Evolutionary conservation across 2,888 invertebrate species (phyloP), one percentile per base, ranked within the genome.

Genomic region (Chrysolina haemoptera): DNA sequence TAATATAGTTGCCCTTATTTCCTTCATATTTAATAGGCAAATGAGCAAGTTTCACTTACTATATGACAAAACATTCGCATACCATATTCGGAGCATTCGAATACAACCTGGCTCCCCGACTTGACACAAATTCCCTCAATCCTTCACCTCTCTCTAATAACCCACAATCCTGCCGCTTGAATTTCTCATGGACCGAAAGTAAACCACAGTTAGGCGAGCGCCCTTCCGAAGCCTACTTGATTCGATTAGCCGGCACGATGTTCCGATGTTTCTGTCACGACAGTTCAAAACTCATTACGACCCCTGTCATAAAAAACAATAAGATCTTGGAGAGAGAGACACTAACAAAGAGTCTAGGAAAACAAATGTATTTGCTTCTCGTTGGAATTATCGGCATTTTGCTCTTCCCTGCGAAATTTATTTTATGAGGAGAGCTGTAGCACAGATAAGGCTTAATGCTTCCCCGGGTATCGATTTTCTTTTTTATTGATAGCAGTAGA

Each of bases 271-370:
- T 70, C 70, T 71, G 73, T 76, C 76, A 76, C 73, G 73, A 71
- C 70, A 69, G 68, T 50, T 75, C 68, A 70, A 68, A 74, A 71
- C 67, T 76, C 74, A 75, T 76, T 74, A 74, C 48, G 71, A 69
- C 62, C 41, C 64, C 67, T 66, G 76, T 74, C 70, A 74, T 43
- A 67, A 68, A 74, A 62, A 74, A 76, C 74, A 72, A 76, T 76
- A 76, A 74, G 70, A 68, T 59, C 69, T 35, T 67, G 72, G 69
- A 62, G 53, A 62, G 53, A 62, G 62, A 65, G 62, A 20, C 59
- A 40, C 43, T 62, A 72, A 68, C 59, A 46, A 64, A 73, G 64
- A 55, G 68, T 53, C 68, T 53, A 71, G 65, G 62, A 71, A 70
- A 73, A 55, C 70, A 72, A 59, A 72, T 70, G 65, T 66, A 69